These are phyloP conservation scores for human DNA, from an alignment of 2,113 vertebrate species.

Conservation along the genomic window GRCh38 chr16:48252501-48253000, in stretches of 20 bases:
- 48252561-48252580: background rate
- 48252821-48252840: background rate
- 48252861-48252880: background rate
- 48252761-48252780: background rate
- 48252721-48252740: background rate
- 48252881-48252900: constrained; percentile 8
- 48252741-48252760: background rate
- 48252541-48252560: background rate
- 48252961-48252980: background rate
- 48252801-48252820: background rate
- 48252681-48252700: background rate
- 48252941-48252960: background rate
- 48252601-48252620: background rate
- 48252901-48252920: background rate
- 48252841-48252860: background rate
- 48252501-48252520: background rate
- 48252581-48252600: background rate
- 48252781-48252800: background rate
- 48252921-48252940: background rate
- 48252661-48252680: background rate
- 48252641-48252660: background rate
- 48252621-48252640: background rate
- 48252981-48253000: background rate
- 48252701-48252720: background rate
- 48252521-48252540: background rate